phyloP scores from a whole-genome alignment of 2,113 vertebrate genomes.

The Poeciliopsis prolifica region DNA sequence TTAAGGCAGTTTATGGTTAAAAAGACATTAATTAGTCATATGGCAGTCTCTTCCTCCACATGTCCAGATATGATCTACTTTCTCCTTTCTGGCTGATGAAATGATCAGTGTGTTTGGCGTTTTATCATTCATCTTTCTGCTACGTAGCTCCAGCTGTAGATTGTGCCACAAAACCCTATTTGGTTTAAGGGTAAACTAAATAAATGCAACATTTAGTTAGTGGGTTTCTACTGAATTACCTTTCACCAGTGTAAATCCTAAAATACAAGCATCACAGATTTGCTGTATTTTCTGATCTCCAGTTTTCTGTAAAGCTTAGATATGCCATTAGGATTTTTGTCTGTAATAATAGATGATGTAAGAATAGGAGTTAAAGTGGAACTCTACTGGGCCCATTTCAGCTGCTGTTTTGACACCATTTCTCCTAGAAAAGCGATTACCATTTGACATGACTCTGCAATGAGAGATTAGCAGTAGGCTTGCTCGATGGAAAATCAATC shows the following conservation, averaged over 20 bases:
- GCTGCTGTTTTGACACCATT: background rate
- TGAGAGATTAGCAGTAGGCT: background rate
- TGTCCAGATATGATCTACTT: conserved; percentile 22
- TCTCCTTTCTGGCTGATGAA: conserved; percentile 3
- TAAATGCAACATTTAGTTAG: background rate
- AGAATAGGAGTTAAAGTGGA: background rate
- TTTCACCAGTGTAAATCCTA: background rate
- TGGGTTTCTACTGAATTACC: background rate
- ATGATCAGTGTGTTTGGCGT: background rate
- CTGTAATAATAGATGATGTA: too few relatives aligned
- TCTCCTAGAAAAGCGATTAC: background rate
- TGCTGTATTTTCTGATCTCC: background rate
- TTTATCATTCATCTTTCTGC: conserved; percentile 5
- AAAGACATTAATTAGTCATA: background rate
- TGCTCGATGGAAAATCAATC: background rate
- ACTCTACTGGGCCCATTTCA: background rate
- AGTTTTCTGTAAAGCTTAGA: background rate
- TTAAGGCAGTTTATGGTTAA: background rate
- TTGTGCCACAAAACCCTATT: background rate
- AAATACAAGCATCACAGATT: background rate
- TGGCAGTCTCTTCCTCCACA: conserved; percentile 6
- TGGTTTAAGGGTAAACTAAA: background rate
- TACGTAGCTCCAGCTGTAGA: conserved; percentile 10
- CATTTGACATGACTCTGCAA: background rate
- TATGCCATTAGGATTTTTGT: too few relatives aligned